Base-by-base conservation (phyloP, 1,140 invertebrate genomes). In the Andrena cerasifolii region DNA sequence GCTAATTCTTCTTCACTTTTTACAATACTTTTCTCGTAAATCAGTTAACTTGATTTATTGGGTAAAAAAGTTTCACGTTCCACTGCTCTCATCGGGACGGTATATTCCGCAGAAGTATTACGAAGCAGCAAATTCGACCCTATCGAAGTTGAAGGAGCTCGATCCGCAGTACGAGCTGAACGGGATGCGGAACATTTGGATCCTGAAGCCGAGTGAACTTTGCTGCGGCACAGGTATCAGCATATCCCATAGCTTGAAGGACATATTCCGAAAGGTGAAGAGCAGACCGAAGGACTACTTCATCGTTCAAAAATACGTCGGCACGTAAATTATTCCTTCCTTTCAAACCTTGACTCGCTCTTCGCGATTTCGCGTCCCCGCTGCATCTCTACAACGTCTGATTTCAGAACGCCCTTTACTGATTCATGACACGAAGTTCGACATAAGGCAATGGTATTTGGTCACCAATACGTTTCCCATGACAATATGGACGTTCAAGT, bases 241-340 rank as follows among this genome's bases (percentile, higher is more conserved):
- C 47, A 94, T 96, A 72, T 93, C 94, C 73, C 94, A 95, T 79
- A 93, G 93, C 78, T 87, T 96, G 10, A 93, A 94, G 51, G 93
- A 96, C 16, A 97, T 99, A 79, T 87, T 96, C 84, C 92, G 95
- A 73, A 94, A 93, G 92, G 87, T 94, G 76, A 90, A 94, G 26
- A 90, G 93, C 78, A 93, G 94, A 86, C 90, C 92, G 3, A 95
- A 95, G 75, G 93, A 94, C 76, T 96, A 96, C 91, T 98, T 96
- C 90, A 95, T 98, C 36, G 95, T 98, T 24, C 98, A 98, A 90
- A 99, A 99, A 93, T 99, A 99, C 91, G 98, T 99, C 82, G 97
- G 97, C 97, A 89, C 91, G 91, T 78, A 58, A 16, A 36, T n/a
- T n/a, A 45, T 43, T 24, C 1, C 0, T 40, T 12, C 1, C 7